These are phyloP conservation scores for Condylostylus longicornis DNA, from an alignment of 1,140 invertebrate genomes.

Conservation along the genomic window DNA sequence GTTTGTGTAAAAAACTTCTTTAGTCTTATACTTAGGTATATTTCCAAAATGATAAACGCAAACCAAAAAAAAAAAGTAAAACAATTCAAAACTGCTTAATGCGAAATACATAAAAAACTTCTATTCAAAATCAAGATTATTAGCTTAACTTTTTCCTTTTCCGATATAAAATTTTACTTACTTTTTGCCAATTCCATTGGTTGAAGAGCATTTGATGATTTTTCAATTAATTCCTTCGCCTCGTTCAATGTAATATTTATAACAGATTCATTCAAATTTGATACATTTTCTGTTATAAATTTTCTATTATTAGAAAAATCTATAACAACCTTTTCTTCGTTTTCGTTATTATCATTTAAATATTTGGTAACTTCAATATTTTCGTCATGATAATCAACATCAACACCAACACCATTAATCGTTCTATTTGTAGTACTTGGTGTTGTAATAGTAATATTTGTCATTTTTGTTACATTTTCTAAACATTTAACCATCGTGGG, in stretches of 20 bases:
- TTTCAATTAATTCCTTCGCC: slow-evolving; percentile 22
- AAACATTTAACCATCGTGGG: slow-evolving; percentile 33
- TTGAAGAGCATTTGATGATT: too few relatives aligned
- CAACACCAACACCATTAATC: too few relatives aligned
- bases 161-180: too few relatives aligned
- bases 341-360: slow-evolving; percentile 30
- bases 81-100: too few relatives aligned
- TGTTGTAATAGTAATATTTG: slow-evolving; percentile 21
- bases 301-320: slow-evolving; percentile 34
- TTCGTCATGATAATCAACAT: slow-evolving; percentile 18
- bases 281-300: slow-evolving; percentile 19
- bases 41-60: too few relatives aligned
- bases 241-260: slow-evolving; percentile 28
- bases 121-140: too few relatives aligned
- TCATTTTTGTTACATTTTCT: not conserved
- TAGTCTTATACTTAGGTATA: too few relatives aligned
- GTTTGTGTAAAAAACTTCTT: too few relatives aligned
- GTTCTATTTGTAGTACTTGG: slow-evolving; percentile 32
- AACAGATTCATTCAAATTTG: slow-evolving; percentile 20
- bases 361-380: not conserved
- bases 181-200: too few relatives aligned
- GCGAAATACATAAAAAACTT: too few relatives aligned
- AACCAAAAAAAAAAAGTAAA: too few relatives aligned
- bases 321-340: slow-evolving; percentile 35
- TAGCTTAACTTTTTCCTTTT: too few relatives aligned